phyloP scores from a whole-genome alignment of 2,113 vertebrate species.

The Hassar affinis region DNA sequence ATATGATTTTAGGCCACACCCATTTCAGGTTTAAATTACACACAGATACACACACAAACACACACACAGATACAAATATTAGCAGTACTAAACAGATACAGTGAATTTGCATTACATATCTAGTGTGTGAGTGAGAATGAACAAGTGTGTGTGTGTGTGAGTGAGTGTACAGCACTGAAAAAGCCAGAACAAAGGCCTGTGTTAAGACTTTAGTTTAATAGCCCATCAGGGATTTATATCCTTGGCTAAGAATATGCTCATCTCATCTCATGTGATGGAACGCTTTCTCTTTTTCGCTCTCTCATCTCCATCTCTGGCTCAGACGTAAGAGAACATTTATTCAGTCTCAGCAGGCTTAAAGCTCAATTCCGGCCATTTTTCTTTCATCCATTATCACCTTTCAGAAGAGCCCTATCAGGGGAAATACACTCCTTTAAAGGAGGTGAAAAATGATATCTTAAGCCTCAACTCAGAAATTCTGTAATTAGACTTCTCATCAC shows the following conservation, averaged over 20 bases:
- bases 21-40: not conserved
- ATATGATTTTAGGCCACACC: no score
- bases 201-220: conserved; percentile 42
- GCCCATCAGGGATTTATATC: conserved; percentile 42
- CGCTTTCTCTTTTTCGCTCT: conserved; percentile 31
- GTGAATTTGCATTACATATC: not conserved
- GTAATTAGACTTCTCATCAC: conserved; percentile 59
- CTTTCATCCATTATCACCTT: conserved; percentile 55
- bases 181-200: conserved; percentile 38
- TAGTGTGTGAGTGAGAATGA: not conserved
- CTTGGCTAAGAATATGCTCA: conserved; percentile 43
- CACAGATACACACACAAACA: not conserved
- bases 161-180: not conserved
- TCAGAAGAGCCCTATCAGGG: conserved; percentile 50
- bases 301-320: conserved; percentile 29
- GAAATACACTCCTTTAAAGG: conserved; percentile 57
- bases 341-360: conserved; percentile 47
- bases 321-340: conserved; percentile 52
- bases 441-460: conserved; percentile 36
- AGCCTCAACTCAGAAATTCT: conserved; percentile 54
- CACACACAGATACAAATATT: conserved; percentile 2
- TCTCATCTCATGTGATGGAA: conserved; percentile 44
- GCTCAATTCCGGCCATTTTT: conserved; percentile 46
- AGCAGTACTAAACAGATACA: not conserved
- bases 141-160: not conserved